A percentile compares a stretch with the other conserved stretches of the same genome.
These are phyloP conservation scores for Decapterus maruadsi DNA, from an alignment of 2,797 vertebrate genomes.

Conservation along the genomic window DNA sequence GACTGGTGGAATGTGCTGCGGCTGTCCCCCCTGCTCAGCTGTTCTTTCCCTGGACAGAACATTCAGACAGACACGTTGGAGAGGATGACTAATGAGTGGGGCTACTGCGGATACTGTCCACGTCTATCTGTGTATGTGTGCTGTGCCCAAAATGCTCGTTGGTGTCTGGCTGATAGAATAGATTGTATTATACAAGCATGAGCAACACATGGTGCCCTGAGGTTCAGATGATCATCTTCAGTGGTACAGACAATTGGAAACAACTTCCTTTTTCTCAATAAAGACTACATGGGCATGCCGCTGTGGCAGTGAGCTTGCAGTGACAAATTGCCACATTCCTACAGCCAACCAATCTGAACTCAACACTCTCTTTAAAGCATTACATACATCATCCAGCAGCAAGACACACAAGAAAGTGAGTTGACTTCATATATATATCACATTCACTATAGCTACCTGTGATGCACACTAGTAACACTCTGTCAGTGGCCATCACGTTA, in stretches of 20 bases:
- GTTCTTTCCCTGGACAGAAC: constrained; percentile 74
- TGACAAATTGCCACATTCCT: constrained; percentile 44
- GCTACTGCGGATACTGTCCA: constrained; percentile 55
- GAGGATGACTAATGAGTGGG: constrained; percentile 79
- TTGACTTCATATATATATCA: constrained; percentile 27
- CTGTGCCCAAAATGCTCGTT: constrained; percentile 38
- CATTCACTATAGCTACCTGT: constrained; percentile 30
- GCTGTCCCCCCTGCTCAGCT: constrained; percentile 76
- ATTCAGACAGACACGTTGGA: constrained; percentile 73
- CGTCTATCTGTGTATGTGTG: constrained; percentile 50
- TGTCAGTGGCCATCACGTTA: constrained; percentile 30
- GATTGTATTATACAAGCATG: constrained; percentile 42
- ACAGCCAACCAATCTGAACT: constrained; percentile 25
- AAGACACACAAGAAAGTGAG: constrained; percentile 3
- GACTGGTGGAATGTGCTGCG: constrained; percentile 80
- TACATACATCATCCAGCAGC: constrained; percentile 20
- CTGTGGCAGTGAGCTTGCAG: constrained; percentile 28
- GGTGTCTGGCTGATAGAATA: constrained; percentile 39
- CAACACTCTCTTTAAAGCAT: constrained; percentile 27
- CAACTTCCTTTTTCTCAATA: constrained; percentile 11
- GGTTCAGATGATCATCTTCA: constrained; percentile 32
- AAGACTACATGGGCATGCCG: constrained; percentile 3
- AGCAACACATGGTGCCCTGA: constrained; percentile 13
- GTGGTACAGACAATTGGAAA: constrained; percentile 3
- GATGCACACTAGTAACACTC: constrained; percentile 30